These are phyloP conservation scores for Alexandromys fortis DNA, from an alignment of 2,113 vertebrate genomes.

Conservation along the genomic window DNA sequence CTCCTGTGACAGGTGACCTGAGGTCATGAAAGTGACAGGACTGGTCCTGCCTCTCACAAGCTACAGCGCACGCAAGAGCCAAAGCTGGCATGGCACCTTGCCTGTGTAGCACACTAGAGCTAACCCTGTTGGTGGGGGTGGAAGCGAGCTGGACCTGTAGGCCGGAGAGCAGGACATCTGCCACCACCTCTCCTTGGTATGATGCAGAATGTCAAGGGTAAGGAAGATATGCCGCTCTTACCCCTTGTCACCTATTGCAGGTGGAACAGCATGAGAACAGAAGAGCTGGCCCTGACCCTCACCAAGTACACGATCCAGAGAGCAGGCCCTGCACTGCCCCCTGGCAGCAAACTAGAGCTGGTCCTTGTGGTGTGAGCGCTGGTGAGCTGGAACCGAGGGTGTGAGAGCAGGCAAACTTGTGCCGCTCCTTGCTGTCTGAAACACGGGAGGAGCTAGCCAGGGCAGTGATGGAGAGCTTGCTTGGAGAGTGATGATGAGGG, in stretches of 20 bases:
- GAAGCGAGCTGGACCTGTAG: no score
- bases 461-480: not conserved
- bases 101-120: no score
- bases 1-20: not conserved
- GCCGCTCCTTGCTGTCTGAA: not conserved
- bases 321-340: not conserved
- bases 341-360: no score
- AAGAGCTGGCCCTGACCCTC: not conserved
- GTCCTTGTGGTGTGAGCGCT: not conserved
- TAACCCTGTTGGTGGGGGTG: no score
- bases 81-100: no score
- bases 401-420: not conserved
- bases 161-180: no score
- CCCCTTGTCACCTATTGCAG: not conserved
- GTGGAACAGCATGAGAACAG: not conserved
- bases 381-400: not conserved
- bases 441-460: not conserved
- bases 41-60: no score
- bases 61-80: no score
- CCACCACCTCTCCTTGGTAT: not conserved
- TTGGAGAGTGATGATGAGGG: not conserved
- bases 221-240: not conserved
- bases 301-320: not conserved
- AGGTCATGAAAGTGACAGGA: not conserved
- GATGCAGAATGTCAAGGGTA: not conserved